phyloP scores from a whole-genome alignment of 2,888 invertebrate species.

The Nymphalis polychloros region DNA sequence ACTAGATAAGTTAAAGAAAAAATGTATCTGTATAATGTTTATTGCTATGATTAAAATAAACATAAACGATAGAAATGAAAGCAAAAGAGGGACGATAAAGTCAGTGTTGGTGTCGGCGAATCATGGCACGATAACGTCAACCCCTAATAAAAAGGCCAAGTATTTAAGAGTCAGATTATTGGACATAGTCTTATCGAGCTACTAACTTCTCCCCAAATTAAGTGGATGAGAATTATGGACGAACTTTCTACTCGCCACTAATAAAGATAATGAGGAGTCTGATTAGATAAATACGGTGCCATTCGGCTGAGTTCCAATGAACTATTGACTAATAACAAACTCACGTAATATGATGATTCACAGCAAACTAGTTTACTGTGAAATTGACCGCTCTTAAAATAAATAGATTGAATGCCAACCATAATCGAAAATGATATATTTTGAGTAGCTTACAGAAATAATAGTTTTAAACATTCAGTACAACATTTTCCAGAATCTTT shows the following conservation, averaged over 20 bases:
- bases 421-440: neutral
- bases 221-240: constrained; percentile 74
- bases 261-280: constrained; percentile 75
- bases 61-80: constrained; percentile 45
- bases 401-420: neutral
- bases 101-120: constrained; percentile 60
- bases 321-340: constrained; percentile 30
- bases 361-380: constrained; percentile 7
- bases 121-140: constrained; percentile 66
- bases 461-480: neutral
- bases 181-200: constrained; percentile 69
- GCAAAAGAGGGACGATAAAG: constrained; percentile 67
- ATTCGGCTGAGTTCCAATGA: constrained; percentile 39
- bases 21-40: constrained; percentile 41
- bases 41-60: constrained; percentile 50
- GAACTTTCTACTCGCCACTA: constrained; percentile 68
- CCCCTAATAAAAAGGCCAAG: constrained; percentile 70
- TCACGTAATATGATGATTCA: constrained; percentile 31
- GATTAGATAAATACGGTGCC: constrained; percentile 72
- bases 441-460: neutral
- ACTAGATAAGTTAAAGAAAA: neutral
- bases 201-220: constrained; percentile 73
- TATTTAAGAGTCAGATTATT: constrained; percentile 67
- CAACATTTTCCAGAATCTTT: neutral
- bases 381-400: constrained; percentile 9